Conservation (phyloP, 2,888 invertebrate genomes). For the Meganola albula region DNA sequence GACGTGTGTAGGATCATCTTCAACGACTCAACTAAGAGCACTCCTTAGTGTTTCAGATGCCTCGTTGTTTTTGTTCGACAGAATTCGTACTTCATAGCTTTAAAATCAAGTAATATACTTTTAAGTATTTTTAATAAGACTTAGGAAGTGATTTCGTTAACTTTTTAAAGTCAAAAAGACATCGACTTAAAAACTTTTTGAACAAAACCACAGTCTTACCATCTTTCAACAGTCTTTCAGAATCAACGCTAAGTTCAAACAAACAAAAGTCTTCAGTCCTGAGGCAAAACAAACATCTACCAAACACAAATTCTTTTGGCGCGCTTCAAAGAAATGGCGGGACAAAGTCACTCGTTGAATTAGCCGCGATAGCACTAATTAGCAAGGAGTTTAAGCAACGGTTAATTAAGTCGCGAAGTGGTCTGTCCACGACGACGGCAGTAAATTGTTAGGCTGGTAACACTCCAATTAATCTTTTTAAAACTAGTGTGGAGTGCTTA, state of each 20-base stretch:
- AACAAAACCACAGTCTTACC: too few relatives aligned
- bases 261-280: slow-evolving; percentile 46
- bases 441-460: slow-evolving; percentile 71
- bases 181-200: too few relatives aligned
- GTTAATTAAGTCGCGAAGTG: slow-evolving; percentile 77
- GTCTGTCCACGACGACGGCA: slow-evolving; percentile 68
- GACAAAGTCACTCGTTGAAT: slow-evolving; percentile 72
- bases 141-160: too few relatives aligned
- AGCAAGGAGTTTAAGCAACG: slow-evolving; percentile 75
- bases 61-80: slow-evolving; percentile 29
- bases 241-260: slow-evolving; percentile 40
- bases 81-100: slow-evolving; percentile 1
- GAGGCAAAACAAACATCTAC: slow-evolving; percentile 64
- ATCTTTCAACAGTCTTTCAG: slow-evolving; percentile 29
- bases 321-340: slow-evolving; percentile 69
- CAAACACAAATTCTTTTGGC: slow-evolving; percentile 76
- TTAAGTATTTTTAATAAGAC: too few relatives aligned
- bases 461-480: slow-evolving; percentile 79
- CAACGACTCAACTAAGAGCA: slow-evolving; percentile 57
- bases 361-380: slow-evolving; percentile 75
- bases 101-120: too few relatives aligned
- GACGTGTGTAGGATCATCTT: slow-evolving; percentile 47
- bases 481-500: slow-evolving; percentile 69
- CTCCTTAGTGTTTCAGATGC: slow-evolving; percentile 55
- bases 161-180: too few relatives aligned